A percentile compares a stretch with the other conserved stretches of the same genome.
phyloP scores from a whole-genome alignment of 2,888 invertebrate species.

The Resseliella maxima region DNA sequence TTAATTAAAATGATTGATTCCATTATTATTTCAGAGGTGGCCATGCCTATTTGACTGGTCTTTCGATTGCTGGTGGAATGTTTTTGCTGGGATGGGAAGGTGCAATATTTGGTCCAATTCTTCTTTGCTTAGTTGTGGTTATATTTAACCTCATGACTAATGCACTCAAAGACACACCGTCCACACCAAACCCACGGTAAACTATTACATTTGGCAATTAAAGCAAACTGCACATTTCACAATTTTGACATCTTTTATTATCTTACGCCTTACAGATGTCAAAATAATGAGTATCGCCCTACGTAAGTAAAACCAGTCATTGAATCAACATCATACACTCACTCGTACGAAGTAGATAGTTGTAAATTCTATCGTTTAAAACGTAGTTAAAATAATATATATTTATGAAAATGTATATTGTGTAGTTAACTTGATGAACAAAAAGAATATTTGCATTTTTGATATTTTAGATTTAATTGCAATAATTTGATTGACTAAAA shows the following conservation, averaged over 20 bases:
- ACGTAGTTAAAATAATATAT: not conserved
- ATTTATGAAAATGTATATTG: not conserved
- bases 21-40: constrained; percentile 77
- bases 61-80: constrained; percentile 97
- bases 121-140: constrained; percentile 94
- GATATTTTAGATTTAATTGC: no score
- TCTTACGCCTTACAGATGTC: not conserved
- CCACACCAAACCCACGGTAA: constrained; percentile 63
- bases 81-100: constrained; percentile 97
- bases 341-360: not conserved
- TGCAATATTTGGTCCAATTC: constrained; percentile 94
- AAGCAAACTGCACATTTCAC: not conserved
- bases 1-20: constrained; percentile 49
- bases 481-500: no score
- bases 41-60: constrained; percentile 95
- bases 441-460: no score
- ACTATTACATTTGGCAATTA: not conserved
- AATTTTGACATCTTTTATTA: not conserved
- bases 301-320: constrained; percentile 11
- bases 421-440: no score
- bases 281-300: constrained; percentile 8
- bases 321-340: not conserved
- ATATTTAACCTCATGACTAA: constrained; percentile 85
- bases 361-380: not conserved
- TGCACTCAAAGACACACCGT: constrained; percentile 76